Evolutionary conservation across 2,797 vertebrate species (phyloP).

Genomic region (Danio albolineatus): DNA sequence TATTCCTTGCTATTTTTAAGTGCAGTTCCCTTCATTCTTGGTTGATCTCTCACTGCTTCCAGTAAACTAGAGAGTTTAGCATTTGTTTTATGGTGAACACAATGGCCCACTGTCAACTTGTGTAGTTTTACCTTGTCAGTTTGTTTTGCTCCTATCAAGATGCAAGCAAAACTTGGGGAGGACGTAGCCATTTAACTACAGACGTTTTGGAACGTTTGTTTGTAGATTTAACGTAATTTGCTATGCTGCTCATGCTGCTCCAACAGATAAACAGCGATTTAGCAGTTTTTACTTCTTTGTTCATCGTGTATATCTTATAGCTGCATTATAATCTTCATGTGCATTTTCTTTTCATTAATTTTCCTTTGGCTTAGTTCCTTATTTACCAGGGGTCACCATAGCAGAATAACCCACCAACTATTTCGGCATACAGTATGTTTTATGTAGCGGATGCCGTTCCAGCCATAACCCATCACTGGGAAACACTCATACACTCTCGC

Average conservation of each 20-base stretch:
- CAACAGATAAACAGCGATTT: neutral
- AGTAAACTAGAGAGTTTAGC: neutral
- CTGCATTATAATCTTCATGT: neutral
- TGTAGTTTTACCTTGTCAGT: conserved; percentile 28
- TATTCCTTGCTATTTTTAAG: neutral
- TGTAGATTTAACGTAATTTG: neutral
- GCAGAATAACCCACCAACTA: too few species aligned
- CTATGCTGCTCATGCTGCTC: neutral
- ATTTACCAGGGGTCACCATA: too few species aligned
- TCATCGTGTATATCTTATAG: neutral
- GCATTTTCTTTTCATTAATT: too few species aligned
- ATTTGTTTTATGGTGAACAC: conserved; percentile 8
- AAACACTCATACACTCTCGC: too few species aligned
- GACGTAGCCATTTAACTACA: conserved; percentile 17
- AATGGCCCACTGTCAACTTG: neutral
- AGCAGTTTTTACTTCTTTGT: neutral
- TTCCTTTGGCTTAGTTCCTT: too few species aligned
- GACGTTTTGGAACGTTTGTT: conserved; percentile 11
- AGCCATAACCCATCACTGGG: too few species aligned
- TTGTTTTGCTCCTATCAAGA: conserved; percentile 19
- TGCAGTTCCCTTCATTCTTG: neutral
- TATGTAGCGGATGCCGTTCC: too few species aligned
- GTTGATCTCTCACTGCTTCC: neutral
- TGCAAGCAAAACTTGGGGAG: conserved; percentile 7
- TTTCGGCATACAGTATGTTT: too few species aligned